Evolutionary conservation across 1,140 invertebrate genomes (phyloP).

Genomic region (Brachystomella parvula): DNA sequence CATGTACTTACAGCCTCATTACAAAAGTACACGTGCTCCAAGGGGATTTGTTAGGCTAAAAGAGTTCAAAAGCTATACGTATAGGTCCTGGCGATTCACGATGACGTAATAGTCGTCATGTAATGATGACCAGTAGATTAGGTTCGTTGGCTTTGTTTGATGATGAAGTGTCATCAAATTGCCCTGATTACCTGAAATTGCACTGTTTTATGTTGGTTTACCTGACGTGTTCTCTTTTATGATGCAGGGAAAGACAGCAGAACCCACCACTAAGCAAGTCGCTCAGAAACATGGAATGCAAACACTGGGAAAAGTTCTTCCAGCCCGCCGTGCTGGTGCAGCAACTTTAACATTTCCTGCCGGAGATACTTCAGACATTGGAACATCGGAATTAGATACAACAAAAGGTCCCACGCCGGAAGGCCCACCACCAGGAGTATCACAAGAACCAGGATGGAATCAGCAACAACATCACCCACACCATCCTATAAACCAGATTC

Average conservation of each 20-base stretch:
- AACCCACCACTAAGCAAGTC: constrained; percentile 32
- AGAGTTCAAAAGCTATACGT: background rate
- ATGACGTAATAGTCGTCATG: background rate
- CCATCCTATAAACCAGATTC: constrained; percentile 27
- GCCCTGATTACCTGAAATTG: constrained; percentile 1
- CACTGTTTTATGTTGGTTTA: constrained; percentile 7
- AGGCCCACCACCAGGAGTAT: constrained; percentile 22
- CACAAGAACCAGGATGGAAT: constrained; percentile 14
- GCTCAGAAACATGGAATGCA: constrained; percentile 38
- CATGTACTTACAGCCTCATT: too few species aligned
- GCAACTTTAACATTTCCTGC: background rate
- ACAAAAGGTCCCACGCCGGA: constrained; percentile 12
- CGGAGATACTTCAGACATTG: constrained; percentile 18
- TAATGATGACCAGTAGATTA: background rate
- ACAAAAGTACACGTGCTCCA: too few species aligned
- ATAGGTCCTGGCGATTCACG: background rate
- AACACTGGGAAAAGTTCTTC: constrained; percentile 35
- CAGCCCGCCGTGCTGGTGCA: constrained; percentile 28
- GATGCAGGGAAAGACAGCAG: constrained; percentile 31
- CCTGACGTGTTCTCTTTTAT: background rate
- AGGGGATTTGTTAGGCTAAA: too few species aligned
- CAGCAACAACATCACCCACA: constrained; percentile 21
- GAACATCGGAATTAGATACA: constrained; percentile 18
- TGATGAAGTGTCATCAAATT: background rate
- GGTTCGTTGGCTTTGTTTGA: background rate